These are phyloP conservation scores for Ethmia dodecea DNA, from an alignment of 2,888 invertebrate species.

Conservation along the genomic window DNA sequence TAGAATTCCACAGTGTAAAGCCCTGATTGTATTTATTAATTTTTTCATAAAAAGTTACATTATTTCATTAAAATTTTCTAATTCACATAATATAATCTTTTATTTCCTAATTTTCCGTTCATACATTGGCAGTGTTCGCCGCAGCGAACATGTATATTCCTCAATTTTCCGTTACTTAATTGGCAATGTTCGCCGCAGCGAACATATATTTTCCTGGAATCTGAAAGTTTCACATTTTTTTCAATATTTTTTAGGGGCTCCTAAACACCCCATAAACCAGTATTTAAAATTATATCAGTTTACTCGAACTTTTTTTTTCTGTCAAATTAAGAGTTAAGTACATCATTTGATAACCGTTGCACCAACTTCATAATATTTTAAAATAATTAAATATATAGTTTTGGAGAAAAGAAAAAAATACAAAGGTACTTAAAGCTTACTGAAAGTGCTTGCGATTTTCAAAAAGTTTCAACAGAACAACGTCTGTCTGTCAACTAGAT, in stretches of 20 bases:
- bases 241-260: not conserved
- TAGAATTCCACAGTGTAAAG: slow-evolving; percentile 8
- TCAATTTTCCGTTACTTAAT: not conserved
- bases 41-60: not conserved
- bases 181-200: not conserved
- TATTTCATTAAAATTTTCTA: not conserved
- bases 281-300: not conserved
- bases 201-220: not conserved
- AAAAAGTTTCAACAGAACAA: no score
- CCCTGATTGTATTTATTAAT: not conserved
- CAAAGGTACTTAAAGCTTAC: no score
- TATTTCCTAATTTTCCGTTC: not conserved
- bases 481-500: no score
- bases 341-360: no score
- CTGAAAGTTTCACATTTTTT: not conserved
- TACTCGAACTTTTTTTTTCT: not conserved
- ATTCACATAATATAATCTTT: not conserved
- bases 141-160: not conserved
- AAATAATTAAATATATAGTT: no score
- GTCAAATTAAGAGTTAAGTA: not conserved
- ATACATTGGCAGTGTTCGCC: not conserved
- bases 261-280: not conserved
- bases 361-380: no score
- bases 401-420: no score
- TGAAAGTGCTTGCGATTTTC: no score